Evolutionary conservation across 2,113 vertebrate species (phyloP).

Genomic region (Ageneiosus marmoratus): DNA sequence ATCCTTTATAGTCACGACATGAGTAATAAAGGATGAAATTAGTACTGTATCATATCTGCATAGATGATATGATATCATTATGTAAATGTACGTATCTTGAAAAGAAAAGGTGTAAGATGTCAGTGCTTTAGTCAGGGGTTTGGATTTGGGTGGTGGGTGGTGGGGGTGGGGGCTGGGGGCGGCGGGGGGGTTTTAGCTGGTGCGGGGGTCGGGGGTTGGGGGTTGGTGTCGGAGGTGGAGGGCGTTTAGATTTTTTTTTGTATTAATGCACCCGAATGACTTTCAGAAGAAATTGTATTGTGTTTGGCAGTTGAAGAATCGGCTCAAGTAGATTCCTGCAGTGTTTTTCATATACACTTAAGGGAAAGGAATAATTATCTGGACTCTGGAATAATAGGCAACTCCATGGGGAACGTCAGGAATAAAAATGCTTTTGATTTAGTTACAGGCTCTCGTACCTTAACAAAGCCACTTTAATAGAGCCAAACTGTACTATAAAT

Average conservation of each 20-base stretch:
- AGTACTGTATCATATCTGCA: constrained; percentile 88
- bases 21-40: constrained; percentile 93
- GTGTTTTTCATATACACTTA: constrained; percentile 18
- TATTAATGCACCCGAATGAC: constrained; percentile 64
- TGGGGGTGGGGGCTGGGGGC: too few species aligned
- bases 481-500: not conserved
- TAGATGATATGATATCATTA: constrained; percentile 92
- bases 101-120: constrained; percentile 84
- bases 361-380: constrained; percentile 12
- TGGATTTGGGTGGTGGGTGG: too few species aligned
- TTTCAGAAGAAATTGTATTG: constrained; percentile 18
- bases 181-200: too few species aligned
- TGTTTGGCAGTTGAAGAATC: constrained; percentile 4
- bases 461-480: not conserved
- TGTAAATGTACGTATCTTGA: constrained; percentile 72
- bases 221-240: too few species aligned
- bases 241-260: too few species aligned
- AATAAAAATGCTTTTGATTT: constrained; percentile 7
- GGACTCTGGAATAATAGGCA: constrained; percentile 12
- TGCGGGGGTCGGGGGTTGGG: too few species aligned
- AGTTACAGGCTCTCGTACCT: not conserved
- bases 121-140: constrained; percentile 68
- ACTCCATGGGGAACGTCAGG: not conserved
- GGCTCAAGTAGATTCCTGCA: not conserved
- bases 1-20: constrained; percentile 89